Evolutionary conservation across 2,888 invertebrate genomes (phyloP).

Genomic region (Drosophila peninsularis): DNA sequence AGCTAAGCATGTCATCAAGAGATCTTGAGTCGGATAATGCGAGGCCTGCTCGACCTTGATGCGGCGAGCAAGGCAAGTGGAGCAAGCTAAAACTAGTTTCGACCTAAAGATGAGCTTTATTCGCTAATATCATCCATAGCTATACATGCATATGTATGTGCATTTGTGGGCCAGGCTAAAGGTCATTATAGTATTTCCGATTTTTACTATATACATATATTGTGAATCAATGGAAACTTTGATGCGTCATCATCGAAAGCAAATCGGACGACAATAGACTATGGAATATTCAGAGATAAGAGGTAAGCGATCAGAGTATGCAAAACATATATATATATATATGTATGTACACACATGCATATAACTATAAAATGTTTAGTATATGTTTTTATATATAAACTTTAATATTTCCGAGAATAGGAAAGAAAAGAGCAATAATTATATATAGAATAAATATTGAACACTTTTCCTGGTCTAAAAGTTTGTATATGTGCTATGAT

Average conservation of each 20-base stretch:
- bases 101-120: conserved; percentile 9
- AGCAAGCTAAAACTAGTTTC: conserved; percentile 32
- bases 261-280: background rate
- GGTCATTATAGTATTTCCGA: conserved; percentile 5
- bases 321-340: background rate
- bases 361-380: background rate
- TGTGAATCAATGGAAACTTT: background rate
- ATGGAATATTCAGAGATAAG: conserved; percentile 11
- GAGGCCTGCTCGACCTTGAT: conserved; percentile 42
- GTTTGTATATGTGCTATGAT: background rate
- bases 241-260: conserved; percentile 10
- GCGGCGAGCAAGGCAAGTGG: conserved; percentile 24
- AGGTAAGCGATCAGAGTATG: background rate
- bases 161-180: background rate
- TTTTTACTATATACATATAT: background rate
- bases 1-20: conserved; percentile 25
- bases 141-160: background rate
- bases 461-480: background rate
- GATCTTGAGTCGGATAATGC: conserved; percentile 1
- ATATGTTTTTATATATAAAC: background rate
- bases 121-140: background rate
- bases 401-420: background rate
- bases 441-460: background rate
- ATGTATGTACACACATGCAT: background rate
- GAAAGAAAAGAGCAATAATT: background rate